Percentiles rank a stretch among this genome's conserved stretches.
phyloP scores from a whole-genome alignment of 2,797 vertebrate genomes.

The Hypotaenidia philippensis region DNA sequence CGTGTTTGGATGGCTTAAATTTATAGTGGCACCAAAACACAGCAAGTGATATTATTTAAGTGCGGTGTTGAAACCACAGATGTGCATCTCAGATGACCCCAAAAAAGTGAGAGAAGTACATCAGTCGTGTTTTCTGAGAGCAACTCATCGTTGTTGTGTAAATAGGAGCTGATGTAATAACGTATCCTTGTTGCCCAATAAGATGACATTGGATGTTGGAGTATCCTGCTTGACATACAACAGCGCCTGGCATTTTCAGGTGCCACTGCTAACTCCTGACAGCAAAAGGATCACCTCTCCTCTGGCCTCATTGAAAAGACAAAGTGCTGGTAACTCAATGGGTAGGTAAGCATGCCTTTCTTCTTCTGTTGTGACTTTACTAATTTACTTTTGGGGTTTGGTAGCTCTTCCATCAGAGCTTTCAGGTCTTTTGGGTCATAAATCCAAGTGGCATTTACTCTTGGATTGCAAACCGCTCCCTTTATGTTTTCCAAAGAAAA shows the following conservation, averaged over 20 bases:
- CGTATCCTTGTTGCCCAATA: background rate
- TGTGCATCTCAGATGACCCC: constrained; percentile 44
- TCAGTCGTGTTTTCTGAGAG: constrained; percentile 47
- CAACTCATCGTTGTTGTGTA: background rate
- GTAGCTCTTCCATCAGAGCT: background rate
- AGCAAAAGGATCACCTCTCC: background rate
- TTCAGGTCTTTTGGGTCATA: background rate
- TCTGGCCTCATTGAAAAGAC: background rate
- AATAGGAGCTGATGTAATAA: constrained; percentile 21
- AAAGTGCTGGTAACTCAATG: background rate
- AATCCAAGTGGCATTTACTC: background rate
- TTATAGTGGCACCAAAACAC: constrained; percentile 79
- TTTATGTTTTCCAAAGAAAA: background rate
- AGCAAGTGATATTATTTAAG: constrained; percentile 71
- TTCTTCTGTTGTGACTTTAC: background rate
- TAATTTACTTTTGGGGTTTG: background rate
- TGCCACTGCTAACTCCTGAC: background rate
- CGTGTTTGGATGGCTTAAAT: constrained; percentile 81
- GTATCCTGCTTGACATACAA: too few species aligned
- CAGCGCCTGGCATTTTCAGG: background rate
- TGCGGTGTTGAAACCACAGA: constrained; percentile 66
- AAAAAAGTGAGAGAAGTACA: constrained; percentile 56
- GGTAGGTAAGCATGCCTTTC: background rate
- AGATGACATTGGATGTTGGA: background rate
- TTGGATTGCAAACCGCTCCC: background rate